Evolutionary conservation across 2,888 invertebrate genomes (phyloP).

Genomic region (Morinoia aosen): DNA sequence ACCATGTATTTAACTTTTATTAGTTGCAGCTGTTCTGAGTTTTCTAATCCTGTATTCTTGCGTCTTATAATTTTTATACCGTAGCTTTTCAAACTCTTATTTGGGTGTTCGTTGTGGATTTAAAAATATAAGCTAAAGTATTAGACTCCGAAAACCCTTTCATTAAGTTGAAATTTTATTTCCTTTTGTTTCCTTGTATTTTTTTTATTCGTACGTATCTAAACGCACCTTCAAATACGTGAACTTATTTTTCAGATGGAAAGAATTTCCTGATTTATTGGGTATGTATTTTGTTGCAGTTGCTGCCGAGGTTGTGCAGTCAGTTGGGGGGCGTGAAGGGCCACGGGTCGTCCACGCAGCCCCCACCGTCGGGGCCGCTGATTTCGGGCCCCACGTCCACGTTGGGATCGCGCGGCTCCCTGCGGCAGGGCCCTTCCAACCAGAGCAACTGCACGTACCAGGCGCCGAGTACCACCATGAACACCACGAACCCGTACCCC

Average conservation of each 20-base stretch:
- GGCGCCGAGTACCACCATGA: conserved; percentile 19
- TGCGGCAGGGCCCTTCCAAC: conserved; percentile 58
- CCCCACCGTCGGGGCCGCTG: conserved; percentile 65
- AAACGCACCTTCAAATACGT: background rate
- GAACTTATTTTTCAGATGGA: background rate
- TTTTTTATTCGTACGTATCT: background rate
- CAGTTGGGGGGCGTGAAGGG: conserved; percentile 67
- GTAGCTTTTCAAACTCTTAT: background rate
- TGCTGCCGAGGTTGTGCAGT: conserved; percentile 65
- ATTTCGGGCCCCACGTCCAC: conserved; percentile 67
- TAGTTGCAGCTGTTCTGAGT: background rate
- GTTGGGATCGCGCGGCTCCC: conserved; percentile 67
- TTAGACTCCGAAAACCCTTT: background rate
- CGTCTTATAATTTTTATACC: background rate
- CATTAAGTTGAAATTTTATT: background rate
- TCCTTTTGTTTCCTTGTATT: background rate
- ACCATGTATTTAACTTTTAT: background rate
- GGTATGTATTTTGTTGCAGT: conserved; percentile 57
- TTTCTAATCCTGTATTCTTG: background rate
- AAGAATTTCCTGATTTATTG: background rate
- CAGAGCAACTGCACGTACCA: conserved; percentile 45
- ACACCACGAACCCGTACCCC: conserved; percentile 53
- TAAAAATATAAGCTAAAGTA: background rate
- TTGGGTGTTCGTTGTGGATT: background rate
- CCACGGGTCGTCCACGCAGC: conserved; percentile 62